These are phyloP conservation scores for Eledona agricola DNA, from an alignment of 2,888 invertebrate genomes.

Conservation along the genomic window DNA sequence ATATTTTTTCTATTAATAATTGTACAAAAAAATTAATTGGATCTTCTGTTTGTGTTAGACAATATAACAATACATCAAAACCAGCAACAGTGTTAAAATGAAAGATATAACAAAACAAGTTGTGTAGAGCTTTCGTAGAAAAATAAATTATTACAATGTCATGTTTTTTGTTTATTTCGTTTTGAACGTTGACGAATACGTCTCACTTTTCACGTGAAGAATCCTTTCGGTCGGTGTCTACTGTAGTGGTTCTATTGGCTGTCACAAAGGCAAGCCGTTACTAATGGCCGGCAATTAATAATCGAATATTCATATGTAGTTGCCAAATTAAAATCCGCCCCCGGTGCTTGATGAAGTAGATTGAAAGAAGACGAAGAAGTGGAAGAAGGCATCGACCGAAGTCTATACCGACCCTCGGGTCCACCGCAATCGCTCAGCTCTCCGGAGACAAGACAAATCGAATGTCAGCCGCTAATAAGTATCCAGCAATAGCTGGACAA, in stretches of 20 bases:
- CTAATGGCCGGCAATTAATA: slow-evolving; percentile 56
- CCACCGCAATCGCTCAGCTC: slow-evolving; percentile 61
- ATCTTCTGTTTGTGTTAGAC: too few species aligned
- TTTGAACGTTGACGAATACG: too few species aligned
- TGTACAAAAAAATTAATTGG: too few species aligned
- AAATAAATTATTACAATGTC: too few species aligned
- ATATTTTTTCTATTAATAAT: too few species aligned
- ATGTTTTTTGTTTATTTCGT: too few species aligned
- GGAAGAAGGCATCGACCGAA: slow-evolving; percentile 47
- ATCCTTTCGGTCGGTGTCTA: too few species aligned
- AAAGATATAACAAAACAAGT: too few species aligned
- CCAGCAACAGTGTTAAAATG: too few species aligned
- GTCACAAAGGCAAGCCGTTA: slow-evolving; percentile 35
- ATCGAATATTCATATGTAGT: slow-evolving; percentile 57
- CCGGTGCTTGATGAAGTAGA: slow-evolving; percentile 42
- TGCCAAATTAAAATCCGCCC: slow-evolving; percentile 60
- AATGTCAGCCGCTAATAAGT: slow-evolving; percentile 67
- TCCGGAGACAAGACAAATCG: slow-evolving; percentile 65
- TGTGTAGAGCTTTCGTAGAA: too few species aligned
- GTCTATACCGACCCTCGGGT: slow-evolving; percentile 43
- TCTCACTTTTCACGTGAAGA: slow-evolving; percentile 1
- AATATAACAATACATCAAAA: too few species aligned
- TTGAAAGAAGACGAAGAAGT: slow-evolving; percentile 41
- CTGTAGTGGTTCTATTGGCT: slow-evolving; percentile 29
- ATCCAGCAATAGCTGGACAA: slow-evolving; percentile 64